Conservation (phyloP, 2,888 invertebrate species). For the Andricus quercusramuli region DNA sequence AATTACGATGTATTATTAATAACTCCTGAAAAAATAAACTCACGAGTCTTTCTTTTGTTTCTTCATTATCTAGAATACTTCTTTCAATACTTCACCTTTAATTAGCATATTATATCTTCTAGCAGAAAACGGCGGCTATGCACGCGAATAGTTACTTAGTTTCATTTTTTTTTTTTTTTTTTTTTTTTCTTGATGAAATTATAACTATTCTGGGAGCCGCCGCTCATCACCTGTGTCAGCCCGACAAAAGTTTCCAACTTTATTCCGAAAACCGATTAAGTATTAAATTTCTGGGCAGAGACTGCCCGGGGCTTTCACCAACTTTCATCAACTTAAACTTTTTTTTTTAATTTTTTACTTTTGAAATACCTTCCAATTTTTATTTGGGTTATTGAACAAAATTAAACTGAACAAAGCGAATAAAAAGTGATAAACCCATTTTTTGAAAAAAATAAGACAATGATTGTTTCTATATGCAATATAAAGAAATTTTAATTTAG, state of each 20-base stretch:
- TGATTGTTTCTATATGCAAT: no score
- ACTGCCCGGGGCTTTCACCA: conserved; percentile 18
- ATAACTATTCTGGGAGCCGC: neutral
- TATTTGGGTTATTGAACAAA: no score
- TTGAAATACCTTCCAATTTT: neutral
- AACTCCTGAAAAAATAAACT: conserved; percentile 18
- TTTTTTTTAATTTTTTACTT: neutral
- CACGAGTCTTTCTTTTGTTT: conserved; percentile 6
- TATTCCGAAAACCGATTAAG: neutral
- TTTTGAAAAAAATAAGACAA: no score
- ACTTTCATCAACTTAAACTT: neutral
- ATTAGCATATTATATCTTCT: neutral
- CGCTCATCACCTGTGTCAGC: neutral
- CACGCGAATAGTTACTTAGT: conserved; percentile 1
- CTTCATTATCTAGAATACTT: neutral
- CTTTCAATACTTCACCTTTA: neutral
- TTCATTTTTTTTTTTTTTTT: neutral
- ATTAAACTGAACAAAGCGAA: neutral
- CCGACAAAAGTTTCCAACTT: neutral
- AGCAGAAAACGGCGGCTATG: neutral
- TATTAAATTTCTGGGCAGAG: conserved; percentile 15
- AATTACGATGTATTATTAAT: conserved; percentile 13
- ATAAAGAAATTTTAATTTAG: no score
- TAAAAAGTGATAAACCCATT: no score
- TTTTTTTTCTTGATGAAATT: neutral